Evolutionary conservation across 2,113 vertebrate species (phyloP).

Genomic region (Piaya cayana): DNA sequence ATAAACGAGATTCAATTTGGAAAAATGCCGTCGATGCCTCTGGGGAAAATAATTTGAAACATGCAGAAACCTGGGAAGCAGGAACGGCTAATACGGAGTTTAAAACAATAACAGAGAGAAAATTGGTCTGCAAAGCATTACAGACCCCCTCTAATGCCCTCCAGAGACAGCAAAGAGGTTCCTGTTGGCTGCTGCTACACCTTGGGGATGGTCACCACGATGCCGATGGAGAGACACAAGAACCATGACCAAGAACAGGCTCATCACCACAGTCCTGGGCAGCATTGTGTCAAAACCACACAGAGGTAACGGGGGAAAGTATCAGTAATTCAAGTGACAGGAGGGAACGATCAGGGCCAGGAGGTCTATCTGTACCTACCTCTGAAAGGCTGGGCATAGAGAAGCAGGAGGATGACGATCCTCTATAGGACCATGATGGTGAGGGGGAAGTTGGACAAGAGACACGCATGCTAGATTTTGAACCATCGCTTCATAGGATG

Average conservation of each 20-base stretch:
- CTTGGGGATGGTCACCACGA: neutral
- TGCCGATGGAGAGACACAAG: neutral
- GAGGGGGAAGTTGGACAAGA: neutral
- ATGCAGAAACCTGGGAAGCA: conserved; percentile 58
- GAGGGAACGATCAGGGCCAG: neutral
- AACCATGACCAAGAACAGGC: neutral
- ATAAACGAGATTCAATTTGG: conserved; percentile 74
- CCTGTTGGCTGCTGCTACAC: neutral
- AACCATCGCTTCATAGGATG: neutral
- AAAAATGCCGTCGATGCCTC: conserved; percentile 66
- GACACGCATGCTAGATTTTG: neutral
- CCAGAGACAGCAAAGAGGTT: neutral
- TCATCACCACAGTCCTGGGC: neutral
- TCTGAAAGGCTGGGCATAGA: neutral
- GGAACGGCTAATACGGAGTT: conserved; percentile 49
- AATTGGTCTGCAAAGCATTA: conserved; percentile 62
- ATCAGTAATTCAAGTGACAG: neutral
- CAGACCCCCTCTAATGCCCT: neutral
- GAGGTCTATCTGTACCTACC: neutral
- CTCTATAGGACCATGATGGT: fast-evolving
- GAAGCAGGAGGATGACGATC: neutral
- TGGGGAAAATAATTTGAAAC: conserved; percentile 72
- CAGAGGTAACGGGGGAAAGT: fast-evolving
- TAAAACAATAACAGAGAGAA: conserved; percentile 63
- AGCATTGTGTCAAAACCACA: neutral